Conservation (phyloP, 2,797 vertebrate genomes). For the Alcedo atthis region DNA sequence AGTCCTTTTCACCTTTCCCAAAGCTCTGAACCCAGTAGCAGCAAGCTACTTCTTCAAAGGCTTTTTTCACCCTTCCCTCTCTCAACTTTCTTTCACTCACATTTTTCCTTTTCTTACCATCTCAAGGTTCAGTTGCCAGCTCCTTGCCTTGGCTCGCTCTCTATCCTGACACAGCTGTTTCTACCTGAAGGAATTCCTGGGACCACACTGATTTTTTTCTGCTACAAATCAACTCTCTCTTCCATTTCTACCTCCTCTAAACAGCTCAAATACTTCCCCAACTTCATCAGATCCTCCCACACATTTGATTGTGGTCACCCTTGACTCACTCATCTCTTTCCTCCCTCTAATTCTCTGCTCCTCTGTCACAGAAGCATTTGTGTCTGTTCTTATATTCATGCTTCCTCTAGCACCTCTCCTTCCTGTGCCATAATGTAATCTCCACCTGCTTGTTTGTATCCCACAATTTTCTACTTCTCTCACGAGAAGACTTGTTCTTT, state of each 20-base stretch:
- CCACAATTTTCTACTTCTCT: neutral
- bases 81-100: neutral
- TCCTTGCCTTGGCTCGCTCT: neutral
- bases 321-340: slow-evolving; percentile 21
- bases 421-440: neutral
- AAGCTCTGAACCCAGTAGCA: neutral
- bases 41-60: neutral
- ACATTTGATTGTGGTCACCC: neutral
- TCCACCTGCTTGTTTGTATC: neutral
- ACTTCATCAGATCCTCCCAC: slow-evolving; percentile 63
- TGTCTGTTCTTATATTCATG: neutral
- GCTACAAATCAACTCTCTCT: slow-evolving; percentile 10
- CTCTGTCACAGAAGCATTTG: neutral
- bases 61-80: neutral
- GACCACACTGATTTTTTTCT: slow-evolving; percentile 14
- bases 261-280: slow-evolving; percentile 14
- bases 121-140: neutral
- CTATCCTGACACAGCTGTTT: neutral
- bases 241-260: neutral
- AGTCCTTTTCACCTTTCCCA: neutral
- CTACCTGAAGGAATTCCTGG: slow-evolving; percentile 24
- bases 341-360: slow-evolving; percentile 35
- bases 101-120: neutral
- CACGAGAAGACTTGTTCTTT: neutral
- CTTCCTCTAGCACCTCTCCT: slow-evolving; percentile 8